Base-by-base conservation (phyloP, 2,888 invertebrate genomes). In the Plebejus melissa region DNA sequence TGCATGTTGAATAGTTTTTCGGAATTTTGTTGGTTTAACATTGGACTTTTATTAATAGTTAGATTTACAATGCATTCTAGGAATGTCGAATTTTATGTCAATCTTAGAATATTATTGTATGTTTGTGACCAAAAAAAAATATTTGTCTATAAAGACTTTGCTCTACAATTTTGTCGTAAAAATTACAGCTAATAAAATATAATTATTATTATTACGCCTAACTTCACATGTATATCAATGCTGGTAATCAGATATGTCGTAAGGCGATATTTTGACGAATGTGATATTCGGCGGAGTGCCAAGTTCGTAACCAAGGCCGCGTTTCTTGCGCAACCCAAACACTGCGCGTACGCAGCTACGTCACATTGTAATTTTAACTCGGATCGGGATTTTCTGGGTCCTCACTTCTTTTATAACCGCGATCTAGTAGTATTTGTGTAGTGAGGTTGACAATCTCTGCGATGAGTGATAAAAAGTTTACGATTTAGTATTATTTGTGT, bases 311-410 rank as follows among this genome's bases (percentile, higher is more conserved):
- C 89, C 91, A 93, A 92, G 93, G 92, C 91, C 91, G 87, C 83
- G 85, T 82, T 84, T 87, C 90, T 93, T 92, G 90, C 89, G 89
- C 89, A 92, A 92, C 86, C 84, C 81, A 85, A 86, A 88, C 87
- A 90, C 90, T 87, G 86, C 85, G 86, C 86, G 85, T 87, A 86
- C 85, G 84, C 85, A 87, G 90, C 90, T 9, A 28, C 92, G 92
- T 92, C 92, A 91, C 86, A 84, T 85, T 82, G 83, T 90, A 90
- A 90, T 89, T 90, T 90, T 92, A 92, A 88, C 88, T 87, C 86
- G 90, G 91, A 91, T 91, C 91, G 91, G 91, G 89, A 82, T 83
- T 82, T 82, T 83, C 82, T 88, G 88, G 88, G 87, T 83, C 89
- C 78, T 80, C 80, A 85, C 80, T 88, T 89, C 87, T 90, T 84